phyloP scores from a whole-genome alignment of 2,888 invertebrate species.

The Plagodis dolabraria region DNA sequence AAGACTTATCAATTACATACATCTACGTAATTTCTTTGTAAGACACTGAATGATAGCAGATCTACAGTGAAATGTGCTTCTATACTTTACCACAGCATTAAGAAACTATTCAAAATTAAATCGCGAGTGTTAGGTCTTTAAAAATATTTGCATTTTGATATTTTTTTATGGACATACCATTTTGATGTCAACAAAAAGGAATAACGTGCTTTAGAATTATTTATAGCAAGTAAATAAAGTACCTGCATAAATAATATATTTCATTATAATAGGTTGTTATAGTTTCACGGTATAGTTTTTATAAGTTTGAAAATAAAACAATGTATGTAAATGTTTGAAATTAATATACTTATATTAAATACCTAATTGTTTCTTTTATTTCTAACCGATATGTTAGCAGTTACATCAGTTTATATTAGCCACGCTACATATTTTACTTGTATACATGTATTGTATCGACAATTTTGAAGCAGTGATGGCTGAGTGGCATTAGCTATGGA shows the following conservation, averaged over 20 bases:
- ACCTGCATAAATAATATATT: constrained; percentile 15
- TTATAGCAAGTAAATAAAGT: constrained; percentile 13
- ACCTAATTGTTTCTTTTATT: neutral
- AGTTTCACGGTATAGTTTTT: too few species aligned
- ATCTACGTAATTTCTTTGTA: too few species aligned
- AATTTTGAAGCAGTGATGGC: too few species aligned
- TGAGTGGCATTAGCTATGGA: too few species aligned
- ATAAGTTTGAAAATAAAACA: constrained; percentile 1
- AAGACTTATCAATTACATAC: too few species aligned
- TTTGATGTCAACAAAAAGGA: constrained; percentile 3
- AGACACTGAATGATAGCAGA: too few species aligned
- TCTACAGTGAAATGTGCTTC: too few species aligned
- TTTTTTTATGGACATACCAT: constrained; percentile 21
- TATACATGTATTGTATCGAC: too few species aligned
- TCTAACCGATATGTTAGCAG: too few species aligned
- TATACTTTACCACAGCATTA: too few species aligned
- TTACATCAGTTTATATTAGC: neutral
- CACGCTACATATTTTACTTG: neutral
- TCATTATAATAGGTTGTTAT: too few species aligned
- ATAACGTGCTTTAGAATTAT: constrained; percentile 2
- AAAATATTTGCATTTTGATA: constrained; percentile 22
- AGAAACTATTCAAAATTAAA: too few species aligned
- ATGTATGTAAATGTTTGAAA: constrained; percentile 6
- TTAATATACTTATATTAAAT: constrained; percentile 8
- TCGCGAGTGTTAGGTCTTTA: neutral